phyloP scores from a whole-genome alignment of 2,113 vertebrate genomes.

The Amphiprion ocellaris region DNA sequence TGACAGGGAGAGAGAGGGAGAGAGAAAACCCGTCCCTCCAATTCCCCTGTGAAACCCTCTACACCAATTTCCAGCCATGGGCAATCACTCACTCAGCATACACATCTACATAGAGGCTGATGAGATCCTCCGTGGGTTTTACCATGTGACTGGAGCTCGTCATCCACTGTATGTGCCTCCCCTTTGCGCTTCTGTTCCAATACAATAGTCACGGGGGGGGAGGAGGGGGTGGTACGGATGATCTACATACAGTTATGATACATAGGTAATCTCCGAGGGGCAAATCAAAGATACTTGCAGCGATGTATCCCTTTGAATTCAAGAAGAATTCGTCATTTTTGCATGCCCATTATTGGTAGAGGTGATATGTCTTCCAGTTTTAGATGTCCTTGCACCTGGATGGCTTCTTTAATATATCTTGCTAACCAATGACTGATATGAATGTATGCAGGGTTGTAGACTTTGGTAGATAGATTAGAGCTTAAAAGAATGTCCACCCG shows the following conservation, averaged over 20 bases:
- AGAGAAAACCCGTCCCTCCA: conserved; percentile 75
- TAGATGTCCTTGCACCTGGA: conserved; percentile 74
- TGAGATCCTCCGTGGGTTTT: conserved; percentile 83
- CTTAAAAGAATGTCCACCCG: conserved; percentile 74
- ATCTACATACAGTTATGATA: conserved; percentile 81
- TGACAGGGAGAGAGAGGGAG: conserved; percentile 54
- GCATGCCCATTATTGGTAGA: conserved; percentile 70
- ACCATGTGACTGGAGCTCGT: conserved; percentile 81
- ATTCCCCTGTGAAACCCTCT: conserved; percentile 86
- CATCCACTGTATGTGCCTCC: conserved; percentile 80
- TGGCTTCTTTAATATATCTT: conserved; percentile 50
- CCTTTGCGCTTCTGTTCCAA: conserved; percentile 64
- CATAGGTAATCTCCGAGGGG: conserved; percentile 78
- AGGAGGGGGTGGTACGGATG: conserved; percentile 42
- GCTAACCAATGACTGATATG: conserved; percentile 66
- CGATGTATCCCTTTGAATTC: conserved; percentile 77
- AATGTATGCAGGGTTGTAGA: conserved; percentile 55
- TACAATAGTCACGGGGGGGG: conserved; percentile 55
- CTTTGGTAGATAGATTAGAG: conserved; percentile 66
- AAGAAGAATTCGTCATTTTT: conserved; percentile 72
- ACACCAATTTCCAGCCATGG: conserved; percentile 86
- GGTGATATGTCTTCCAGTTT: conserved; percentile 78
- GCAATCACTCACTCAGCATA: conserved; percentile 88
- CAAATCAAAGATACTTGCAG: conserved; percentile 71
- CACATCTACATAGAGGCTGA: conserved; percentile 87